Conservation (phyloP, 2,888 invertebrate species). For the Oscheius sp. region DNA sequence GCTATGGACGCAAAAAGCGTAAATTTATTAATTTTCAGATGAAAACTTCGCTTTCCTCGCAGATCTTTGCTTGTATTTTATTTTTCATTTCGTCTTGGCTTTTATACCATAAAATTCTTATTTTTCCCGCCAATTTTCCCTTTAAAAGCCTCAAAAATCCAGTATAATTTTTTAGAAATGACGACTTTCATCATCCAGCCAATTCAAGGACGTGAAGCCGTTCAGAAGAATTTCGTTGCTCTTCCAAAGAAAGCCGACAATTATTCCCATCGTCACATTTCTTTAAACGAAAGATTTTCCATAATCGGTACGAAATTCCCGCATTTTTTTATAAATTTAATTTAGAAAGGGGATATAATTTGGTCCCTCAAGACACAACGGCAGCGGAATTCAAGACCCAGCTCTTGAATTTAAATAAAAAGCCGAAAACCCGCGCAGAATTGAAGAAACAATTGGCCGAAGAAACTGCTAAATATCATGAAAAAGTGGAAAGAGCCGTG, state of each 20-base stretch:
- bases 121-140: no score
- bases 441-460: not conserved
- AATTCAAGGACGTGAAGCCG: conserved; percentile 38
- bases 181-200: conserved; percentile 32
- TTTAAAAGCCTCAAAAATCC: no score
- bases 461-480: not conserved
- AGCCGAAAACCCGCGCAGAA: not conserved
- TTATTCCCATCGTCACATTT: conserved; percentile 32
- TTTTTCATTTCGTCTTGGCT: no score
- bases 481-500: not conserved
- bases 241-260: conserved; percentile 33
- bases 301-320: conserved; percentile 31
- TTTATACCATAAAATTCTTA: no score
- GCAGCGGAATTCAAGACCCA: not conserved
- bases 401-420: no score
- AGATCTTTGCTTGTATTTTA: no score
- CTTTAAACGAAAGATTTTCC: conserved; percentile 44
- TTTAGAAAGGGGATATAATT: not conserved
- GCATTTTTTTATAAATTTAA: not conserved
- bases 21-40: no score
- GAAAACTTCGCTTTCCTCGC: no score
- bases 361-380: not conserved
- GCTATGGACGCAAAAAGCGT: no score
- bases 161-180: conserved; percentile 15
- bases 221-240: conserved; percentile 43